Conservation (phyloP, 2,888 invertebrate species). For the Villa cingulata region DNA sequence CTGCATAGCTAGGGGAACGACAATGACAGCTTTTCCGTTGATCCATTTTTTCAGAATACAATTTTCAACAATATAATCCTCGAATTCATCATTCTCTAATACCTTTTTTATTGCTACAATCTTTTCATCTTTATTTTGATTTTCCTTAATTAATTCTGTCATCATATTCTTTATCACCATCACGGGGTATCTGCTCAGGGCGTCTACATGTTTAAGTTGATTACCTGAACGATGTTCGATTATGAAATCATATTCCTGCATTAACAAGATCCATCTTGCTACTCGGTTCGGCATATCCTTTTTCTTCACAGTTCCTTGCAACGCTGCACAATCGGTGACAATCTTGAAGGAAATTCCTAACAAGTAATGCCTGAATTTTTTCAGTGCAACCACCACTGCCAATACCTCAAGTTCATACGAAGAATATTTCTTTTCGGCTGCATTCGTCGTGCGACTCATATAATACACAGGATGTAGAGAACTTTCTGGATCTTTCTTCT, state of each 20-base stretch:
- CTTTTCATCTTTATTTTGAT: background rate
- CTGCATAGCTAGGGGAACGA: conserved; percentile 25
- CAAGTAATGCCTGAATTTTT: conserved; percentile 16
- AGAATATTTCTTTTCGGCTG: background rate
- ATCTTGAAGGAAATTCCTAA: conserved; percentile 16
- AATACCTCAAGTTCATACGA: conserved; percentile 18
- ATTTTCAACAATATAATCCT: conserved; percentile 1
- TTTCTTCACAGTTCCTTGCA: background rate
- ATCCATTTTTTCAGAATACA: too few species aligned
- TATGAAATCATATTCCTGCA: background rate
- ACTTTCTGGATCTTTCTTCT: background rate
- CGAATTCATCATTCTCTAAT: background rate
- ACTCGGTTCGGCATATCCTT: background rate
- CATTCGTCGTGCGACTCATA: background rate
- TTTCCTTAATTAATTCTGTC: background rate
- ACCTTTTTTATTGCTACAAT: background rate
- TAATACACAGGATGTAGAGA: conserved; percentile 1
- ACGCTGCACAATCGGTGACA: conserved; percentile 14
- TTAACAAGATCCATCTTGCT: background rate
- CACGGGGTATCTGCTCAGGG: background rate
- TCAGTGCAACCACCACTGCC: conserved; percentile 17
- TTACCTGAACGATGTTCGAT: background rate
- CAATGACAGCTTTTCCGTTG: conserved; percentile 13
- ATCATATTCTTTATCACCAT: background rate
- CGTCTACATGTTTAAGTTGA: background rate